Evolutionary conservation across 2,113 vertebrate species (phyloP), one percentile per base, ranked within the genome.

Genomic region (Trichomycterus rosablanca): DNA sequence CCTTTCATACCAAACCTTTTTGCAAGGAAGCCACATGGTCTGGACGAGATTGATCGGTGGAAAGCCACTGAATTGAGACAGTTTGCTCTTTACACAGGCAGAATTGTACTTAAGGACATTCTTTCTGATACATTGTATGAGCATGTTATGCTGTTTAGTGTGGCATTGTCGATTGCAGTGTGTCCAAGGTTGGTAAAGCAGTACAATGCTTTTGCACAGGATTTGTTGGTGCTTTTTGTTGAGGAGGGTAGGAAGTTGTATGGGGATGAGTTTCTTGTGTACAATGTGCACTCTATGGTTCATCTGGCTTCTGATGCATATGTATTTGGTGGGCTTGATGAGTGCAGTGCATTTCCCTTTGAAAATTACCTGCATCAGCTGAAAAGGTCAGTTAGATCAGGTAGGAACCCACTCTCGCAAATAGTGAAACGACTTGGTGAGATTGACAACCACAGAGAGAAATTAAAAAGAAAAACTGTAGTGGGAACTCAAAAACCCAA

Each of bases 1-100:
- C 26, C 11, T 23, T 59, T 20, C 26, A 46, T 59, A 7, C 42
- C 42, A 59, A 24, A 46, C 5, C 10, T 46, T 32, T 59, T 59
- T 34, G 48, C 60, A 42, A 70, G 67, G 8, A 64, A 64, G 30
- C 39, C 45, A 53, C 1, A 39, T 12, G 40, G 54, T n/a, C 34
- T 64, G 45, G 45, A 59, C 3, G 35, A 63, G 7, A 15, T 69
- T 15, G 48, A 55, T 8, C 14, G 34, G 7, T 49, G 62, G 55
- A 71, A 64, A 59, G 39, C 43, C 26, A 65, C 48, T 16, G 49
- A 64, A 46, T 46, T 70, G 20, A 23, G 46, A 64, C 62, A 70
- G 42, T 66, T 68, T 16, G 37, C 49, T 19, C 57, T 61, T 6
- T 71, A 66, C 43, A 71, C 56, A 15, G 68, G 62, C 11, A 71